phyloP scores from a whole-genome alignment of 2,113 vertebrate species.

The Piprites chloris region DNA sequence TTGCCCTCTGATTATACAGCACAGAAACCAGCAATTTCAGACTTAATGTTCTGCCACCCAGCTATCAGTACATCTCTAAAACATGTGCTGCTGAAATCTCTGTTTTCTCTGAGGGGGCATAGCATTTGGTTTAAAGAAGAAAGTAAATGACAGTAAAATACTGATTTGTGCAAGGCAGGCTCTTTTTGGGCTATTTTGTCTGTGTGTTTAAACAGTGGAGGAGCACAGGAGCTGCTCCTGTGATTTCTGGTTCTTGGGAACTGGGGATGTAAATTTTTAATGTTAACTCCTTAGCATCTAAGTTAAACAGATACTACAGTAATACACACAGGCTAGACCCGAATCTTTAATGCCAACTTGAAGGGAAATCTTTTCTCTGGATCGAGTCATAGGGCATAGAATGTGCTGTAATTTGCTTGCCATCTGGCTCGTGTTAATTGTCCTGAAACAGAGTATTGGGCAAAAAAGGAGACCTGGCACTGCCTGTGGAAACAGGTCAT shows the following conservation, averaged over 20 bases:
- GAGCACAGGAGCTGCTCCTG: neutral
- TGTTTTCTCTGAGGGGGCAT: neutral
- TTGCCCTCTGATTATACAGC: constrained; percentile 6
- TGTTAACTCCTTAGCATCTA: neutral
- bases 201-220: neutral
- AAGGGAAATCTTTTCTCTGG: neutral
- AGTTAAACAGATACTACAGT: neutral
- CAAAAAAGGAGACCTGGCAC: neutral
- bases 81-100: neutral
- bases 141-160: neutral
- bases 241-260: neutral
- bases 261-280: neutral
- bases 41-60: neutral
- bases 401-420: neutral
- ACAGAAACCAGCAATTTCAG: neutral
- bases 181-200: neutral
- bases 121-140: neutral
- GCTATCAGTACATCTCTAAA: neutral
- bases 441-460: neutral
- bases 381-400: neutral
- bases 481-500: neutral
- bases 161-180: neutral
- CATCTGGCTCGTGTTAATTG: neutral
- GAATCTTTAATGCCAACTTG: neutral
- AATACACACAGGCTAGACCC: neutral